Percentiles rank a stretch among this genome's conserved stretches.
phyloP scores from a whole-genome alignment of 1,140 invertebrate genomes.

The Bombus polaris region DNA sequence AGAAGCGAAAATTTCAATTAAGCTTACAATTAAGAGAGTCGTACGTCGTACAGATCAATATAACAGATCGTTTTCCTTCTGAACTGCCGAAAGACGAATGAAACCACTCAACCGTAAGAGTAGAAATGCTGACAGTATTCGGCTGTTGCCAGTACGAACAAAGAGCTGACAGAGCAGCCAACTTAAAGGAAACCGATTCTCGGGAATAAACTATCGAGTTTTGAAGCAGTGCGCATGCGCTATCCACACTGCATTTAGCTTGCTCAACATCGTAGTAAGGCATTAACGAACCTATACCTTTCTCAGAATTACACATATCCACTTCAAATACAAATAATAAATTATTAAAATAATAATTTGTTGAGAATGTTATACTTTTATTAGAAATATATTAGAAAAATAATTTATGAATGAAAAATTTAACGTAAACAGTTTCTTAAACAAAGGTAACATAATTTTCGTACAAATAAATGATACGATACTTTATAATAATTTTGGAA shows the following conservation, averaged over 20 bases:
- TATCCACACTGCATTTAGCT: background rate
- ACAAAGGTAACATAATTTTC: background rate
- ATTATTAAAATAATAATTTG: background rate
- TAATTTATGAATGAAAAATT: too few relatives aligned
- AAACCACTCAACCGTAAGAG: background rate
- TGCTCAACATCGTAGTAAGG: background rate
- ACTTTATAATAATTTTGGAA: background rate
- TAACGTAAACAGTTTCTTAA: background rate
- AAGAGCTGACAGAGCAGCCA: conserved; percentile 28
- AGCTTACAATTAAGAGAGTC: fast-evolving
- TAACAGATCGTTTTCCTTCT: background rate
- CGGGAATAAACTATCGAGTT: conserved; percentile 43
- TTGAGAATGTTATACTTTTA: background rate
- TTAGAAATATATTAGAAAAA: background rate
- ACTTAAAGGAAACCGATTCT: background rate
- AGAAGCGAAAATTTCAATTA: background rate
- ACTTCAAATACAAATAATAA: background rate
- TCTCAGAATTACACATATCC: too few relatives aligned
- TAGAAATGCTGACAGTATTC: conserved; percentile 10
- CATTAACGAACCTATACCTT: background rate
- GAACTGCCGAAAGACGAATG: conserved; percentile 18
- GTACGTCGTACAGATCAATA: background rate
- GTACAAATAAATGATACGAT: background rate
- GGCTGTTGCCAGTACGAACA: conserved; percentile 25
- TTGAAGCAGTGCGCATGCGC: conserved; percentile 7